Base-by-base conservation (phyloP, 2,888 invertebrate species). In the Drosophila mimetica region DNA sequence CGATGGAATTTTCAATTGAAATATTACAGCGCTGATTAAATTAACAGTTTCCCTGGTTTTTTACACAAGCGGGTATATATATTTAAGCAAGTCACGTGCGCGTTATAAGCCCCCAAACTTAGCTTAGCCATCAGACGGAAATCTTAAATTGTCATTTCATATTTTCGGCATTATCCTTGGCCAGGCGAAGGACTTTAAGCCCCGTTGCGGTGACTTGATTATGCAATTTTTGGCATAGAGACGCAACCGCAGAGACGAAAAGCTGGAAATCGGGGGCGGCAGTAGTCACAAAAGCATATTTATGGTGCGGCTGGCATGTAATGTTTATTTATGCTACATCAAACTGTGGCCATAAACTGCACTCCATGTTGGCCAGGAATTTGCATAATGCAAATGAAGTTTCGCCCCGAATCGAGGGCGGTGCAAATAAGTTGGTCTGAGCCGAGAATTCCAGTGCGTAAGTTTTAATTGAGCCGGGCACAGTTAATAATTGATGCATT, bases 331-430 rank as follows among this genome's bases (percentile, higher is more conserved):
- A 79, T 76, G 70, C 60, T 57, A 60, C 66, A 74, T 73, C 61
- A 71, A 73, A 79, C 60, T 65, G 50, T 57, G 55, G 53, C 71
- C 64, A 60, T 66, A 71, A 54, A 53, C 55, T 53, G 69, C 50
- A 60, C 44, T 48, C 63, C 52, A 48, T 57, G 44, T 18, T 20
- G 16, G 34, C 61, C 34, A 36, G 41, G 61, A 61, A 76, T 85
- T 85, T 82, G 71, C 85, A 83, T 85, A 79, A 85, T 83, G 75
- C 48, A 78, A 76, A 84, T 84, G 39, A 65, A 59, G 44, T 60
- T 63, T 69, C 64, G 30, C 28, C 16, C 7, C 16, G 47, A 34
- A 44, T 59, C 36, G 6, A 41, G 34, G 30, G 22, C 13, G 36
- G 8, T 50, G 55, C 44, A 54, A 54, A 54, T 54, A 54, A 54